phyloP scores from a whole-genome alignment of 2,113 vertebrate genomes.

The Ptychochromis oligacanthus region DNA sequence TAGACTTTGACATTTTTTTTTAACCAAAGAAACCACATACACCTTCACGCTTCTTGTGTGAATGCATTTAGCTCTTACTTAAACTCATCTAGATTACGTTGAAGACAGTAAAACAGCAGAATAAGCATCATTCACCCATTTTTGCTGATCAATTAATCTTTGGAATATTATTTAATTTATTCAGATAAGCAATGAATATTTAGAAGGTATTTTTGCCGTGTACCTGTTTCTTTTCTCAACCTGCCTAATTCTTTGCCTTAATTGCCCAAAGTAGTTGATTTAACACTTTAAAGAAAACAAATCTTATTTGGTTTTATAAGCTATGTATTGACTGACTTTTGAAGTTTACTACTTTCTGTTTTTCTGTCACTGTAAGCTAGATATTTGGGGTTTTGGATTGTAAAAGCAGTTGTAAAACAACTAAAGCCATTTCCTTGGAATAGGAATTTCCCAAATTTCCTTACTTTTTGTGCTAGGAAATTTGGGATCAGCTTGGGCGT shows the following conservation, averaged over 20 bases:
- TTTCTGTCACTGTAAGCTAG: background rate
- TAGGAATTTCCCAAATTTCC: too few species aligned
- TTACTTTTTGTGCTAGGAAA: too few species aligned
- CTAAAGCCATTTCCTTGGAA: background rate
- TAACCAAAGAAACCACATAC: conserved; percentile 24
- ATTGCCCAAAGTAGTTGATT: background rate
- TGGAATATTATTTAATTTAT: background rate
- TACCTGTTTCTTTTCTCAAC: background rate
- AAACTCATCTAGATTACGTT: conserved; percentile 4
- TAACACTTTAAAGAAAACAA: background rate
- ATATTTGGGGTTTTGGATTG: background rate
- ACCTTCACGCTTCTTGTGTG: conserved; percentile 16
- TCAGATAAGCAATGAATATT: background rate
- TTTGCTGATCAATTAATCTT: background rate
- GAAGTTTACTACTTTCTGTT: too few species aligned
- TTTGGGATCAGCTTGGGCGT: too few species aligned
- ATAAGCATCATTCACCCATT: background rate
- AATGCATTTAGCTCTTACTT: conserved; percentile 6
- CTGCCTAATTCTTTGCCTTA: background rate
- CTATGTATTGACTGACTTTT: background rate
- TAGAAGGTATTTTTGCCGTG: background rate
- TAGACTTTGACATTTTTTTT: conserved; percentile 40
- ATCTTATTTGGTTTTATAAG: background rate
- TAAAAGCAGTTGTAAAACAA: background rate
- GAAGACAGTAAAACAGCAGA: background rate